Evolutionary conservation across 2,888 invertebrate genomes (phyloP), one percentile per base, ranked within the genome.

Genomic region (Tetrapedia diversipes): DNA sequence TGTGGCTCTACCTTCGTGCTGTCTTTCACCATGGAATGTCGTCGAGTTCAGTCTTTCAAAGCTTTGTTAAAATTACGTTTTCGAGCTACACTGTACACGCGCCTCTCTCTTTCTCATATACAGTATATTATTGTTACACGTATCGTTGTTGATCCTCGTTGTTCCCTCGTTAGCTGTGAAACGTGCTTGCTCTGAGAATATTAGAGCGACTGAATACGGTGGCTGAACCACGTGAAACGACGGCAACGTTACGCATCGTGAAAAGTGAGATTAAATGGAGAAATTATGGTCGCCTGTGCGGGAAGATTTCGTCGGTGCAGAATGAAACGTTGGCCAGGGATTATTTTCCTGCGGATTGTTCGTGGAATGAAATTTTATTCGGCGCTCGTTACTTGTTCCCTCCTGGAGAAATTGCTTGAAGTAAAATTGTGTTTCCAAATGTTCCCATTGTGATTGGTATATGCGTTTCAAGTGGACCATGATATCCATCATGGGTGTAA

Each of bases 11-110:
- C 10, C 47, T 57, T 41, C 49, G n/a, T 19, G 24, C 8, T 60
- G 24, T 41, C 63, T 59, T 54, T 29, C 19, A 34, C 19, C n/a
- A 10, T 27, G 49, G 65, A 75, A 74, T 43, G 34, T 49, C 41
- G 66, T 24, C 29, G 27, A 39, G 54, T 54, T 32, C 54, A 7
- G 27, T 1, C 34, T n/a, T n/a, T 49, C 39, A 7, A 16, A 39
- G 43, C 59, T 64, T 60, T 39, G 59, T 74, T 75, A 65, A 65
- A 73, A 45, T 74, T 11, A 24, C 27, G 2, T 39, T 27, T 45
- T 47, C 22, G 14, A n/a, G 11, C 19, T 51, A 45, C 19, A 4
- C 10, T 43, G 19, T 56, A 1, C 10, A 2, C 10, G 10, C 10
- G 10, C 10, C 10, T 16, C 16, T 10, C 16, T 16, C 3, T 19